Conservation (phyloP, 2,797 vertebrate species). For the Oreochromis mossambicus region DNA sequence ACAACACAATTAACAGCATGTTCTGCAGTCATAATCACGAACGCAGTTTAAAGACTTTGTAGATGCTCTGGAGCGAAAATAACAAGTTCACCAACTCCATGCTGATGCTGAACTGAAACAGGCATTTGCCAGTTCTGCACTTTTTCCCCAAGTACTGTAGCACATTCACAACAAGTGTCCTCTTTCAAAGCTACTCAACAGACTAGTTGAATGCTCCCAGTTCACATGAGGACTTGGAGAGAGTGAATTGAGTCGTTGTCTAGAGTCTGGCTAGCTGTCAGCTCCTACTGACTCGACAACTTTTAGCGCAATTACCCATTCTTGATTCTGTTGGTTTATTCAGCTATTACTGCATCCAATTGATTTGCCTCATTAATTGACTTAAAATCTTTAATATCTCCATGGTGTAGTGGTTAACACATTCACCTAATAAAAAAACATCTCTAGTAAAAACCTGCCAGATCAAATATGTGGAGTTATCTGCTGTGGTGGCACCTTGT, state of each 20-base stretch:
- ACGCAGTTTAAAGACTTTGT: background rate
- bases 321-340: background rate
- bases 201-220: background rate
- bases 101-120: slow-evolving; percentile 1
- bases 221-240: slow-evolving; percentile 7
- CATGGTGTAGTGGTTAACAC: background rate
- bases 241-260: slow-evolving; percentile 15
- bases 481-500: background rate
- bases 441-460: background rate
- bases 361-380: background rate
- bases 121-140: background rate
- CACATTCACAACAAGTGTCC: slow-evolving; percentile 11
- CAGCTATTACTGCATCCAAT: background rate
- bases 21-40: background rate
- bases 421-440: background rate
- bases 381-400: background rate
- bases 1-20: slow-evolving; percentile 3
- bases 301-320: background rate
- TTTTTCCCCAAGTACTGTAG: background rate
- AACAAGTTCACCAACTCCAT: background rate
- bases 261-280: background rate
- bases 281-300: background rate
- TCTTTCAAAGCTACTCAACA: slow-evolving; percentile 3
- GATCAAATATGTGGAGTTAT: background rate
- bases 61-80: slow-evolving; percentile 1